phyloP scores from a whole-genome alignment of 2,888 invertebrate genomes.

The Papilio gigon region DNA sequence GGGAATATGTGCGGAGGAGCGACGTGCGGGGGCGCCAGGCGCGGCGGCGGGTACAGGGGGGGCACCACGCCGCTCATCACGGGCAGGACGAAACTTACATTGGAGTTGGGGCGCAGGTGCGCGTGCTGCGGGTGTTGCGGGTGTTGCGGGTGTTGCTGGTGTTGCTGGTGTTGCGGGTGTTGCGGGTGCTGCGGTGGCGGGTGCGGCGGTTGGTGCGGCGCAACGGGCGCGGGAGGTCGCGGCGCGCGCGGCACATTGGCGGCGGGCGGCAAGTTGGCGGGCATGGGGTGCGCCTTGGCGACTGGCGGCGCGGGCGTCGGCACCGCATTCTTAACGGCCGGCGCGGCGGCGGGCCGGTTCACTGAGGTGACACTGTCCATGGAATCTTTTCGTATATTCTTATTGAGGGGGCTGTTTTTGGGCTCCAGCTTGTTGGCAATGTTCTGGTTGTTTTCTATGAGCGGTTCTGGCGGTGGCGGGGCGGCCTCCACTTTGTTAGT shows the following conservation, averaged over 20 bases:
- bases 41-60: conserved; percentile 54
- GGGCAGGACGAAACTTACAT: conserved; percentile 78
- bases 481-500: conserved; percentile 47
- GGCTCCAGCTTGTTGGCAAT: conserved; percentile 56
- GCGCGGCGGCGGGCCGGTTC: conserved; percentile 47
- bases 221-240: conserved; percentile 48
- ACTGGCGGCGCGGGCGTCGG: conserved; percentile 51
- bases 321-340: conserved; percentile 49
- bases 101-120: conserved; percentile 59
- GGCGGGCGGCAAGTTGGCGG: conserved; percentile 49
- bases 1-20: conserved; percentile 60
- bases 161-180: conserved; percentile 46
- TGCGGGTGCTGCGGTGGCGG: no score
- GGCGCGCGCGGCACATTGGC: conserved; percentile 39
- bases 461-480: conserved; percentile 40
- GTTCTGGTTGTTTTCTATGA: conserved; percentile 62
- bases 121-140: conserved; percentile 45
- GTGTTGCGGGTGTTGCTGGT: conserved; percentile 35
- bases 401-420: conserved; percentile 52
- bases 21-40: conserved; percentile 44
- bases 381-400: conserved; percentile 51
- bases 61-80: conserved; percentile 63
- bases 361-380: conserved; percentile 40
- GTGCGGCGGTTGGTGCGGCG: conserved; percentile 46
- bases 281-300: conserved; percentile 57